phyloP scores from a whole-genome alignment of 2,797 vertebrate genomes.

The Acanthurus tractus region DNA sequence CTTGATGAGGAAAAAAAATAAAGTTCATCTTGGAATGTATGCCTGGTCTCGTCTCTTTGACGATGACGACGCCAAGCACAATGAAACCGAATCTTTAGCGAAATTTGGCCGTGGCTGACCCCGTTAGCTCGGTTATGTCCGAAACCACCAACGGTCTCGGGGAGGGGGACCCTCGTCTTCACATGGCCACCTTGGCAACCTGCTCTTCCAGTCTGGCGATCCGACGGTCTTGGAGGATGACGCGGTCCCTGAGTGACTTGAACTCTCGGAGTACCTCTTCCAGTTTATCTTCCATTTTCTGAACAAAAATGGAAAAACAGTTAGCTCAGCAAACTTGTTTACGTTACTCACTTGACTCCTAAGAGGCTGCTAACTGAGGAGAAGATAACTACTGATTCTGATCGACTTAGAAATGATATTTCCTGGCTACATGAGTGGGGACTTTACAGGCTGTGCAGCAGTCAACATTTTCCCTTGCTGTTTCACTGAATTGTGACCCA shows the following conservation, averaged over 20 bases:
- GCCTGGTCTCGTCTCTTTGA: slow-evolving; percentile 72
- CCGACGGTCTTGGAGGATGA: slow-evolving; percentile 94
- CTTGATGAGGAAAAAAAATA: slow-evolving; percentile 66
- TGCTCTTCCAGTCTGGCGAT: slow-evolving; percentile 97
- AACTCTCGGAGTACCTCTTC: slow-evolving; percentile 97
- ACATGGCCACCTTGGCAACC: slow-evolving; percentile 93
- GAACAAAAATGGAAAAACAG: slow-evolving; percentile 31
- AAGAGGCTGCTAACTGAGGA: not conserved
- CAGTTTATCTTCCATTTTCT: slow-evolving; percentile 97
- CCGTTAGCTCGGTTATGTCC: slow-evolving; percentile 59
- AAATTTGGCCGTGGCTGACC: slow-evolving; percentile 79
- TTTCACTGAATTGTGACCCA: slow-evolving; percentile 40
- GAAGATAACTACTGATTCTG: not conserved
- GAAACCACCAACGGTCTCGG: slow-evolving; percentile 57
- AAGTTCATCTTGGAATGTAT: slow-evolving; percentile 89
- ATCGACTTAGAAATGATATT: not conserved
- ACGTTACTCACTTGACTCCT: not conserved
- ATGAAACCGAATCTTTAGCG: slow-evolving; percentile 80
- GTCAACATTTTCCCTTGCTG: slow-evolving; percentile 43
- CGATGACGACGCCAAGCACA: slow-evolving; percentile 75
- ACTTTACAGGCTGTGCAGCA: not conserved
- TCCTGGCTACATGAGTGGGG: slow-evolving; percentile 7
- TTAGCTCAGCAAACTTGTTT: not conserved
- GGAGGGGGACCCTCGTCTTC: slow-evolving; percentile 58
- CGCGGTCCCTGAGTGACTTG: slow-evolving; percentile 95